Conservation (phyloP, 2,888 invertebrate genomes). For the Oligia fasciuncula region DNA sequence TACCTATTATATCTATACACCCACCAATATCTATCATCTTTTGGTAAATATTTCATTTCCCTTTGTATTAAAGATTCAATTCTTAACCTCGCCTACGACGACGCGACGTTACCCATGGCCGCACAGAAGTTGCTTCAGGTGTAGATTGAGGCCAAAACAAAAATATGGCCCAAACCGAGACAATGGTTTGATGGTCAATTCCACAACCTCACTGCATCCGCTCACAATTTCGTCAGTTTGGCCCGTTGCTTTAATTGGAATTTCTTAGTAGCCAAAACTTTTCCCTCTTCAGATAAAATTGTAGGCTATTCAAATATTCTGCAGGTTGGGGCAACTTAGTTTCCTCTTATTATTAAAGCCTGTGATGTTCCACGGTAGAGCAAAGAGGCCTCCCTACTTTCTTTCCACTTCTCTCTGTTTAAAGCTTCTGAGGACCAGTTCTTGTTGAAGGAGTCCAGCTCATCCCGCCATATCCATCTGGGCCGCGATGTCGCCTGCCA, state of each 20-base stretch:
- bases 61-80: neutral
- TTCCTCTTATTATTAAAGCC: neutral
- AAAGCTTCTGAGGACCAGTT: neutral
- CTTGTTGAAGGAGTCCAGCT: neutral
- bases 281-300: neutral
- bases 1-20: too few species aligned
- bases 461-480: neutral
- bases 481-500: too few species aligned
- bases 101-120: neutral
- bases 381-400: neutral
- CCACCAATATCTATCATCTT: too few species aligned
- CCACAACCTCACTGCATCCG: constrained; percentile 26
- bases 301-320: neutral
- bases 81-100: neutral
- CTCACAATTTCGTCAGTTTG: neutral
- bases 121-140: constrained; percentile 8
- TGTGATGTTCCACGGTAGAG: neutral
- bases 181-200: constrained; percentile 31
- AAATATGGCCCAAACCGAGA: constrained; percentile 13
- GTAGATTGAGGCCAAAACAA: neutral
- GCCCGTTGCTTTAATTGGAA: neutral
- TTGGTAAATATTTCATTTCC: neutral
- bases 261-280: neutral
- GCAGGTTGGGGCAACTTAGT: neutral
- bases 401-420: neutral